Evolutionary conservation across 1,140 invertebrate species (phyloP).

Genomic region (Antheraea mylitta): DNA sequence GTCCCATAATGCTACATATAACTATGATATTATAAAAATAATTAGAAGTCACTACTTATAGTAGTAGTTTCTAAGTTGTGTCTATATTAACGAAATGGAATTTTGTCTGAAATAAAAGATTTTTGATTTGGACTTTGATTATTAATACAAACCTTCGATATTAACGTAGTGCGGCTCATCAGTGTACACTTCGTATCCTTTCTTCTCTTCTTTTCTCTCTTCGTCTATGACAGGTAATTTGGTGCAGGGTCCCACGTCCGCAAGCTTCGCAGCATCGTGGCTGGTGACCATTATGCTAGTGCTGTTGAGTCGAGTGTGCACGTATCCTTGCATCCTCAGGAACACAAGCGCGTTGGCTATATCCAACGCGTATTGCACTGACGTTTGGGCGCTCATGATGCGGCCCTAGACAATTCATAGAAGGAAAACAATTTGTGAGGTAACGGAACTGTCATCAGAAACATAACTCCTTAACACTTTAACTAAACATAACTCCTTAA

Average conservation of each 20-base stretch:
- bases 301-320: conserved; percentile 67
- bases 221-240: conserved; percentile 30
- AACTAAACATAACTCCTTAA: too few relatives aligned
- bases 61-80: too few relatives aligned
- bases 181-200: conserved; percentile 47
- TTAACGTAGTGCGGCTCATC: conserved; percentile 63
- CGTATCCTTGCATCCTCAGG: conserved; percentile 65
- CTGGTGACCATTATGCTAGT: conserved; percentile 53
- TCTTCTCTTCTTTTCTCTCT: conserved; percentile 16
- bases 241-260: conserved; percentile 55
- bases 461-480: too few relatives aligned
- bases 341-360: conserved; percentile 65
- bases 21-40: too few relatives aligned
- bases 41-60: too few relatives aligned
- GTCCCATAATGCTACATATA: too few relatives aligned
- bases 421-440: too few relatives aligned
- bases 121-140: neutral
- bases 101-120: too few relatives aligned
- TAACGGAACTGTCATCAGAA: too few relatives aligned
- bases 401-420: conserved; percentile 46
- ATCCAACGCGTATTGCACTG: conserved; percentile 61
- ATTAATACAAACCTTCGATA: conserved; percentile 50
- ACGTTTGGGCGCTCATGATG: conserved; percentile 57
- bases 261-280: conserved; percentile 65
- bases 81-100: too few relatives aligned